Conservation (phyloP, 2,113 vertebrate species). For the Tachysurus vachellii region DNA sequence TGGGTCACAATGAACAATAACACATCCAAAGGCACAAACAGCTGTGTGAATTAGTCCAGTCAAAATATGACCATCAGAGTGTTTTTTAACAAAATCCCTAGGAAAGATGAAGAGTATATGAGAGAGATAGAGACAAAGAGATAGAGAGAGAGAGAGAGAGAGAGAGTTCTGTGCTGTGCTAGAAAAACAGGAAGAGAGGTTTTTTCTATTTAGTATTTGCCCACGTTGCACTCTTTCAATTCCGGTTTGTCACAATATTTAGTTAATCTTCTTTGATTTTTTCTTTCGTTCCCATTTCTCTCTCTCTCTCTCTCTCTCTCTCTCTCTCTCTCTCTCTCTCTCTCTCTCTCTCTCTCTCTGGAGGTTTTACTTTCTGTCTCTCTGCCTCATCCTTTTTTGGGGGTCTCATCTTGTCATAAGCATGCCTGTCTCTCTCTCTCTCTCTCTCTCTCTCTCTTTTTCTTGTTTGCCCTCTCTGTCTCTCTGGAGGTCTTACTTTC, state of each 20-base stretch:
- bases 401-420: not conserved
- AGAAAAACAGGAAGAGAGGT: constrained; percentile 9
- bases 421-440: not conserved
- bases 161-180: not conserved
- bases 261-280: constrained; percentile 45
- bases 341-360: not conserved
- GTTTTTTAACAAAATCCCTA: not conserved
- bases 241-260: constrained; percentile 42
- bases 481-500: not conserved
- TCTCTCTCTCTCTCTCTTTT: not conserved
- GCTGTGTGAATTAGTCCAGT: not conserved
- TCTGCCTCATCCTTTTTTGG: not conserved
- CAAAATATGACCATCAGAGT: not conserved
- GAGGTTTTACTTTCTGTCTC: not conserved
- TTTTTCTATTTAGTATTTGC: constrained; percentile 8
- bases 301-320: not conserved
- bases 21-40: not conserved
- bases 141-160: not conserved
- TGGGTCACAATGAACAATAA: constrained; percentile 6
- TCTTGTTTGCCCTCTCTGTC: not conserved
- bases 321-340: not conserved
- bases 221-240: constrained; percentile 29
- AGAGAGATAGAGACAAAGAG: not conserved
- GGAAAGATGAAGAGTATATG: not conserved
- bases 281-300: not conserved